These are phyloP conservation scores for Metalampra italica DNA, from an alignment of 2,888 invertebrate species.

Conservation along the genomic window DNA sequence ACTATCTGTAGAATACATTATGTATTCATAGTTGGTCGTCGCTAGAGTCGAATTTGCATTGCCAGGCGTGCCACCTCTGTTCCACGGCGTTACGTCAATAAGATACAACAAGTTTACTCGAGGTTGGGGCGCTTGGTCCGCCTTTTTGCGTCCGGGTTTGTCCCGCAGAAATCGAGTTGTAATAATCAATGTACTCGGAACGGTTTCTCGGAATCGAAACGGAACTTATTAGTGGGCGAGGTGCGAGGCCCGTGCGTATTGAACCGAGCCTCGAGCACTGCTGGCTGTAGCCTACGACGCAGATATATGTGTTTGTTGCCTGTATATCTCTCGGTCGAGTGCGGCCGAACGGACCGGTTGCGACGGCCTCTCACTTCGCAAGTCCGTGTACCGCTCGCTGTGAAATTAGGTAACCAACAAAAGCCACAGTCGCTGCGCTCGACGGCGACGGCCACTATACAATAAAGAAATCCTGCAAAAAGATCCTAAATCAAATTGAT, in stretches of 20 bases:
- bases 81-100: constrained; percentile 71
- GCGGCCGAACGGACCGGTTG: constrained; percentile 68
- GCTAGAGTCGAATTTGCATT: constrained; percentile 57
- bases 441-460: constrained; percentile 38
- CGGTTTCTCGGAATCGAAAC: constrained; percentile 38
- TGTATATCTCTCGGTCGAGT: constrained; percentile 64
- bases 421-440: constrained; percentile 58
- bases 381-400: constrained; percentile 68
- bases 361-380: constrained; percentile 76
- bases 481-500: constrained; percentile 34
- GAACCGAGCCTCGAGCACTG: constrained; percentile 28
- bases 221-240: constrained; percentile 35
- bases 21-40: constrained; percentile 34
- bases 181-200: constrained; percentile 26
- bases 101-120: constrained; percentile 71
- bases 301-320: constrained; percentile 41
- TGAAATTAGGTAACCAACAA: constrained; percentile 76
- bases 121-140: constrained; percentile 60
- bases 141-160: constrained; percentile 70
- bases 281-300: constrained; percentile 39
- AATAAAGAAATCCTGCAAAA: constrained; percentile 54
- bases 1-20: constrained; percentile 33
- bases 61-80: constrained; percentile 46
- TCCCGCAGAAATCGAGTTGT: constrained; percentile 48
- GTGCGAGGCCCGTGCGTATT: constrained; percentile 23